phyloP scores from a whole-genome alignment of 1,140 invertebrate genomes.

The Heliconius eleuchia region DNA sequence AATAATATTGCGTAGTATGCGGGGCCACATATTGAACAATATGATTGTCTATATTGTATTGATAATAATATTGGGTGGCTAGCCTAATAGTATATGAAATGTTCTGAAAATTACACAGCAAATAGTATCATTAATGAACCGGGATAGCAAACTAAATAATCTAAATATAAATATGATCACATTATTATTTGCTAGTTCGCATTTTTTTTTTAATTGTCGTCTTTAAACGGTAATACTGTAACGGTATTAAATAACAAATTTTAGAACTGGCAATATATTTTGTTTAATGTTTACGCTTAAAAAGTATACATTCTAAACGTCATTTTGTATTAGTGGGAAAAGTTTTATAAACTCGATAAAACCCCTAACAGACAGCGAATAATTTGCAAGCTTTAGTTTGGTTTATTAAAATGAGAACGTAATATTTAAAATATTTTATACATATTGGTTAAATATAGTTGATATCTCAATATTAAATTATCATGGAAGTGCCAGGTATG shows the following conservation, averaged over 20 bases:
- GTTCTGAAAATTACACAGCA: too few relatives aligned
- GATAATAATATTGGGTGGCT: too few relatives aligned
- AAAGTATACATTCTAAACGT: conserved; percentile 28
- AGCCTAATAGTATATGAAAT: too few relatives aligned
- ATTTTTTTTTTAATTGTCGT: not conserved
- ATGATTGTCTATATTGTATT: too few relatives aligned
- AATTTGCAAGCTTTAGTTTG: not conserved
- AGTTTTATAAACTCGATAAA: conserved; percentile 23
- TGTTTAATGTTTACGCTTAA: conserved; percentile 13
- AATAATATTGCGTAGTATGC: too few relatives aligned
- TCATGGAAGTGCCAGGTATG: conserved; percentile 80
- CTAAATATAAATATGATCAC: too few relatives aligned
- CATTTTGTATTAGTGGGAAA: conserved; percentile 26
- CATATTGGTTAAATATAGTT: not conserved
- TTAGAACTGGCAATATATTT: conserved; percentile 15
- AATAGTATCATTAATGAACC: too few relatives aligned
- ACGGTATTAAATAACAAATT: not conserved
- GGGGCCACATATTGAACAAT: too few relatives aligned
- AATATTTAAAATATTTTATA: not conserved
- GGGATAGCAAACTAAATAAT: too few relatives aligned
- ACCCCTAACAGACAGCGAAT: not conserved
- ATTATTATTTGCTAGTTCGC: not conserved
- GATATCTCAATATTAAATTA: not conserved
- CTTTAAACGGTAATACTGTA: not conserved
- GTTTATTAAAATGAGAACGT: not conserved